Evolutionary conservation across 2,888 invertebrate species (phyloP), one percentile per base, ranked within the genome.

Genomic region (Empis livida): DNA sequence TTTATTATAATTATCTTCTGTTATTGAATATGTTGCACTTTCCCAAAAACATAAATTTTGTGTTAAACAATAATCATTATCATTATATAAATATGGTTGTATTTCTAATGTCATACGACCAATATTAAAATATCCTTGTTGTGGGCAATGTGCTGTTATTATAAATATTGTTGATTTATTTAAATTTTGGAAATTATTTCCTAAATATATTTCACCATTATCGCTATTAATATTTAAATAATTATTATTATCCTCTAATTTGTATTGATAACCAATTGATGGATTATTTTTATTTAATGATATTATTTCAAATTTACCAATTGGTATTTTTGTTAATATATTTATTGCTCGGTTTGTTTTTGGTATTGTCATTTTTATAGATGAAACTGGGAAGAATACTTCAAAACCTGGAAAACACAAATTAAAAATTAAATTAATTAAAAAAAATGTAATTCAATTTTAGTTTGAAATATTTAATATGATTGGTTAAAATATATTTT

Each of bases 1-100:
- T 2, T 30, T 39, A 27, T 47, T 48, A 11, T 50, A 50, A 2
- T 52, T 49, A 37, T 62, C 56, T 51, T 68, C 68, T n/a, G 59
- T 55, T 27, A 65, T 57, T 0, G 60, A 59, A 46, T 67, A 68
- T 10, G 61, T 57, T 8, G 59, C 65, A 8, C 52, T 49, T 13
- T 56, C 57, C 67, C 65, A 68, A 51, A 63, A 68, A 53, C 68
- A 68, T 42, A 66, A 54, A 49, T 65, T 62, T 49, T 65, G 20
- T 11, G 16, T 51, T 0, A 51, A 52, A 41, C 67, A 67, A 45
- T 66, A 67, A 9, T 59, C 57, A 3, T 53, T 50, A 31, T 59
- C 46, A 1, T 56, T 40, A 16, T 39, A 39, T 40, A 14, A 37
- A n/a, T 60, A 57, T 3, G 67, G 62, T 13, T 52, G 54, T 20